Evolutionary conservation across 2,888 invertebrate genomes (phyloP), one percentile per base, ranked within the genome.

Genomic region (Frankliniella fusca): DNA sequence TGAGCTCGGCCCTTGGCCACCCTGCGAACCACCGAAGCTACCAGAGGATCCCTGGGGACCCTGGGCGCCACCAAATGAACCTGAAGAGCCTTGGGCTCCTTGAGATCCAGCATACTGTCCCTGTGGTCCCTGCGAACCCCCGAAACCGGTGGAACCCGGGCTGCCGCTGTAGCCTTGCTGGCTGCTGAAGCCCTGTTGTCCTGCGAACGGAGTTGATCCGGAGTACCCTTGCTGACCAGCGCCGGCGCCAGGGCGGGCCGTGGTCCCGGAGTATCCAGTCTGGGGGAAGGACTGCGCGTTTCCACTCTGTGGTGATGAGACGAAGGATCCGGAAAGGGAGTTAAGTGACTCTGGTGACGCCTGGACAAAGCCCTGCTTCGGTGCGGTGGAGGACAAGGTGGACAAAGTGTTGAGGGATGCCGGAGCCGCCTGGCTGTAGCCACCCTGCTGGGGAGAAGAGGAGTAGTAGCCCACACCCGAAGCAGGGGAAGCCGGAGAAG

Each of bases 351-450:
- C 12, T 65, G 76, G 82, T 54, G 82, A 83, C 82, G 80, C 84
- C 84, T 61, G 83, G 38, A 2, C 5, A 5, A 38, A 38, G 38
- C 80, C 23, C 85, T 86, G 15, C 85, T 85, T 81, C 86, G 86
- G 0, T 86, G 82, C 27, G 80, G 82, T 28, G 20, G 27, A 20
- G 18, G 48, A 49, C 23, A 61, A 28, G 38, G 84, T 82, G 2
- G 85, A 85, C n/a, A 86, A 85, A 3, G 85, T 38, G 38, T 38
- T 38, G 38, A 38, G 2, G 5, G 38, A 2, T 5, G 2, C 38
- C 5, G 38, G 38, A 5, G 38, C 2, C 38, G 38, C 38, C 38
- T 38, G 38, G 38, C 2, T 38, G 38, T 2, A 3, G 3, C 38
- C 38, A n/a, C n/a, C n/a, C n/a, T n/a, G n/a, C n/a, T n/a, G n/a